Conservation (phyloP, 2,797 vertebrate species). For the Sebastes taczanowskii region DNA sequence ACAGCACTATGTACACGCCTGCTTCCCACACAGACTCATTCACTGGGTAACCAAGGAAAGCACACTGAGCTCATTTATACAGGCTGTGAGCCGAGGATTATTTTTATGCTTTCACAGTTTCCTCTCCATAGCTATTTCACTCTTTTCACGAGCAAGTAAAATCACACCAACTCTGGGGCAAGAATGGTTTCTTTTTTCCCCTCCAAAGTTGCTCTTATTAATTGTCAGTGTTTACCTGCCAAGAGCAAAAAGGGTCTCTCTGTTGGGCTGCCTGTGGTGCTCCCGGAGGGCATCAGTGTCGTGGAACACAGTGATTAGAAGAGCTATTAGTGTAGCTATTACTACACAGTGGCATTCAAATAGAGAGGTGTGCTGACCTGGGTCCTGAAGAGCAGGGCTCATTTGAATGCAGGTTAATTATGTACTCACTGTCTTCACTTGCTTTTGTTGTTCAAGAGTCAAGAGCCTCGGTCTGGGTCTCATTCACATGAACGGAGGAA, state of each 20-base stretch:
- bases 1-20: not conserved
- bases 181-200: not conserved
- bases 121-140: not conserved
- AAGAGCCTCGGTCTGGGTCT: not conserved
- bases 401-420: conserved; percentile 19
- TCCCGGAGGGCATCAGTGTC: conserved; percentile 27
- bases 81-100: not conserved
- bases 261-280: conserved; percentile 15
- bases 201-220: not conserved
- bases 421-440: conserved; percentile 13
- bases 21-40: conserved; percentile 22
- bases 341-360: conserved; percentile 51
- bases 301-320: conserved; percentile 50
- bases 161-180: not conserved
- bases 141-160: conserved; percentile 18
- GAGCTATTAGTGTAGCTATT: conserved; percentile 53
- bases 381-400: conserved; percentile 15
- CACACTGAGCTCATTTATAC: conserved; percentile 17
- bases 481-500: no score
- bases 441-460: not conserved
- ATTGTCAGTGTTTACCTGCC: conserved; percentile 22
- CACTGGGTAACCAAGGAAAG: not conserved
- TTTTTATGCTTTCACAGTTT: not conserved
- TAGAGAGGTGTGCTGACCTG: conserved; percentile 39
- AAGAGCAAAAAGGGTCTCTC: conserved; percentile 29